Base-by-base conservation (phyloP, 2,888 invertebrate species). In the Sycophila texana region DNA sequence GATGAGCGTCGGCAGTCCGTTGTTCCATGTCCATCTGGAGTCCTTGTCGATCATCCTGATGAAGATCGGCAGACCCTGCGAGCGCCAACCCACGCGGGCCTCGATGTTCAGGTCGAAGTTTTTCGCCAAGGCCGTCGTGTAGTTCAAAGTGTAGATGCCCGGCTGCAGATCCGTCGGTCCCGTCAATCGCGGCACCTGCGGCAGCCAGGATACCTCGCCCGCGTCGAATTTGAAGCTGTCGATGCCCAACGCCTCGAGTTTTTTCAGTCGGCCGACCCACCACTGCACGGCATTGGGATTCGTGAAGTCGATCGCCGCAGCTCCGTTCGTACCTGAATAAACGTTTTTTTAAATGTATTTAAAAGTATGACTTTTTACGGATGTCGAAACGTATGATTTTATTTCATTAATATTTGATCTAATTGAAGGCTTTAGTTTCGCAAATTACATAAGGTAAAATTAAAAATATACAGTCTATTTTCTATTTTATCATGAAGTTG, bases 211-310 rank as follows among this genome's bases (percentile, higher is more conserved):
- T 0, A 92, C 92, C 89, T 96, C 96, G 30, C 96, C 97, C 61
- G 96, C 96, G 85, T 96, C 96, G 85, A 96, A 96, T 90, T 96
- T 96, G 83, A 95, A 93, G 80, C 94, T 94, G 84, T 95, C 94
- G 26, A 97, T 93, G 0, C 93, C 94, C 74, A 93, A 93, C 0
- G 91, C 90, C 83, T 93, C 91, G 1, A 98, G 83, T 5, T 88
- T 86, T 74, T 91, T 91, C 39, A 93, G 85, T 78, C 93, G 91
- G 4, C 86, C 86, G 0, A 91, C 87, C 89, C 91, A 94, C 94
- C 94, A 94, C 0, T 91, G 83, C 0, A 92, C 91, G 0, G 95
- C 95, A 30, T 92, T 92, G 0, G 92, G 91, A 87, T 96, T 95
- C 0, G 95, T 95, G 86, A 95, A 94, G 90, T 97, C 96, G 47